phyloP scores from a whole-genome alignment of 2,113 vertebrate genomes.

The Cyanistes caeruleus region DNA sequence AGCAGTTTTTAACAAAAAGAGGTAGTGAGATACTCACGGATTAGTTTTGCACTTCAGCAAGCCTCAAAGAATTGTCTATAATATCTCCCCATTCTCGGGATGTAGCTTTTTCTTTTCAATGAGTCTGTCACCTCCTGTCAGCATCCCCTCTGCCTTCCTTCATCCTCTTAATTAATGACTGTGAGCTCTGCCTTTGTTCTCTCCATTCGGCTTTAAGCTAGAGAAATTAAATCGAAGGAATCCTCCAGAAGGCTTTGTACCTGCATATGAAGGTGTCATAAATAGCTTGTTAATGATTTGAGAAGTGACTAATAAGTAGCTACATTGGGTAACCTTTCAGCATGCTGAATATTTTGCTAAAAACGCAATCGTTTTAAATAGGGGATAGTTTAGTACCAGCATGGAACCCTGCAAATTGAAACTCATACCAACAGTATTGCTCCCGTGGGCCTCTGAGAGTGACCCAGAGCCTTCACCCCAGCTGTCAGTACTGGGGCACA shows the following conservation, averaged over 20 bases:
- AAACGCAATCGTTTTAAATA: not conserved
- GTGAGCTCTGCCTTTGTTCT: slow-evolving; percentile 41
- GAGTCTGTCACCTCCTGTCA: slow-evolving; percentile 51
- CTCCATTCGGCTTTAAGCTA: slow-evolving; percentile 5
- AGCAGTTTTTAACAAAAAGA: slow-evolving; percentile 22
- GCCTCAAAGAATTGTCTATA: slow-evolving; percentile 24
- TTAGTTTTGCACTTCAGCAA: slow-evolving; percentile 32
- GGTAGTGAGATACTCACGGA: not conserved
- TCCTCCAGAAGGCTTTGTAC: slow-evolving; percentile 55
- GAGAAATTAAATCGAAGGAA: slow-evolving; percentile 49
- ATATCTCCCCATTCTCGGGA: slow-evolving; percentile 34
- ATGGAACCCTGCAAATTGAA: not conserved
- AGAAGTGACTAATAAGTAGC: slow-evolving; percentile 44
- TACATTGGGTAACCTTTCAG: slow-evolving; percentile 45
- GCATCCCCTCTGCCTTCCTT: slow-evolving; percentile 49
- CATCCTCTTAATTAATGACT: slow-evolving; percentile 63
- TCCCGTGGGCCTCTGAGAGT: not conserved
- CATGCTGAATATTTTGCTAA: not conserved
- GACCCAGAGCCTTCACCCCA: not conserved
- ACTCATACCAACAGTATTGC: not conserved
- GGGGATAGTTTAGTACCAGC: not conserved
- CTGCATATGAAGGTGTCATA: slow-evolving; percentile 38
- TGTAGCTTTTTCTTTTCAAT: slow-evolving; percentile 36
- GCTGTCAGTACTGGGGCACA: not conserved
- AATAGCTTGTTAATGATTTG: slow-evolving; percentile 37